Evolutionary conservation across 2,113 vertebrate genomes (phyloP), one percentile per base, ranked within the genome.

Genomic region (Bambusicola thoracicus): DNA sequence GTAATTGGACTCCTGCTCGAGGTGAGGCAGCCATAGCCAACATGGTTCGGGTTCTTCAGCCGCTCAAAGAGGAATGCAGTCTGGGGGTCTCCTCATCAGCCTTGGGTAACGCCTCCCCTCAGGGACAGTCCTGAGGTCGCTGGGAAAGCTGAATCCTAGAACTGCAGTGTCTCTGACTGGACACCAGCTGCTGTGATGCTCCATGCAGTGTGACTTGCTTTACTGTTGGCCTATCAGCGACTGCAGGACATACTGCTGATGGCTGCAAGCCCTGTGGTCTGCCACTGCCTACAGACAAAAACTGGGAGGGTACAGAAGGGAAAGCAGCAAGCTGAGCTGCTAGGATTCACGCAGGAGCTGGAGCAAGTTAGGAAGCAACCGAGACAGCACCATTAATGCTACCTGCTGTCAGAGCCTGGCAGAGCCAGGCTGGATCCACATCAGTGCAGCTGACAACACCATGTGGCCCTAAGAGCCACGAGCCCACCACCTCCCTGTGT

Each of bases 11-110:
- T 95, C 74, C 63, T 22, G 5, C 55, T 95, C 8, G 84, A 95
- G 78, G 73, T 92, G 65, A 95, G 76, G 43, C 8, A 3, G 32
- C 65, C 7, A 0, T 81, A 96, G 83, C 63, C 89, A 36, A 86
- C 19, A 1, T 74, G 84, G 56, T 95, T 92, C 67, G 89, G 72
- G 53, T 89, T 95, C 73, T 95, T 90, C 75, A 95, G 58, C 73
- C 76, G 86, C 77, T 94, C 14, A 1, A 84, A 92, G 81, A 85
- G 92, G 48, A 77, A 94, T 16, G 87, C 5, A 0, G 73, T 89
- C 81, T n/a, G n/a, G n/a, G n/a, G n/a, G n/a, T 73, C 27, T 30
- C 34, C 55, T 51, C 40, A 43, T 41, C 38, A 32, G 53, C 29
- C 29, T 32, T 10, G 53, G 53, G 53, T 30, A 21, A 3, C 25